Base-by-base conservation (phyloP, 2,888 invertebrate species). In the Agonopterix alstromeriana region DNA sequence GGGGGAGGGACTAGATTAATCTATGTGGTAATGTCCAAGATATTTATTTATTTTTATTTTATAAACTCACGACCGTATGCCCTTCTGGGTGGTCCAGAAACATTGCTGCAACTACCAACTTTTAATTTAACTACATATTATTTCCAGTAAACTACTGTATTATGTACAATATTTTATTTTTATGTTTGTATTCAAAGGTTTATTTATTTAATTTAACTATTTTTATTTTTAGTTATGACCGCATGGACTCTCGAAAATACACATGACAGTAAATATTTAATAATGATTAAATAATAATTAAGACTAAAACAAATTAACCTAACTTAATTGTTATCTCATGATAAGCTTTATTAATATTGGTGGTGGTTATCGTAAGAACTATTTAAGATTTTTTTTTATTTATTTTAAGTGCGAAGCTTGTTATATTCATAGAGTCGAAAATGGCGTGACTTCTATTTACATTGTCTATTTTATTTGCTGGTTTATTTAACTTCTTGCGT, bases 241-340 rank as follows among this genome's bases (percentile, higher is more conserved):
- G 67, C 60, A 63, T 67, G 85, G 86, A 86, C 86, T 83, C 68
- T 79, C 82, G 70, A 82, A 84, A 82, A 67, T 85, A 77, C 86
- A 87, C 86, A 85, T 84, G 77, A 78, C 82, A 75, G 70, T 49
- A 52, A 35, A 40, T 35, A 4, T 43, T 27, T n/a, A 8, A 17
- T n/a, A n/a, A 42, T 42, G 3, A 10, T 42, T 42, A 14, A 3
- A 17, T 41, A 10, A 12, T 43, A 11, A 36, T 45, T 45, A 45
- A 36, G 8, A 35, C 36, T 44, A 44, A 44, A 35, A 36, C 14
- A 44, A 42, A 35, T 12, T 36, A 27, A 27, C n/a, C 8, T 47
- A 38, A 27, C 27, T 38, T 14, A 27, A 27, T 14, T 48, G 9
- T 14, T n/a, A 27, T 27, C 5, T 14, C 41, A 60, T 66, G 67